phyloP scores from a whole-genome alignment of 1,140 invertebrate species.

The Drosophila pectinifera region DNA sequence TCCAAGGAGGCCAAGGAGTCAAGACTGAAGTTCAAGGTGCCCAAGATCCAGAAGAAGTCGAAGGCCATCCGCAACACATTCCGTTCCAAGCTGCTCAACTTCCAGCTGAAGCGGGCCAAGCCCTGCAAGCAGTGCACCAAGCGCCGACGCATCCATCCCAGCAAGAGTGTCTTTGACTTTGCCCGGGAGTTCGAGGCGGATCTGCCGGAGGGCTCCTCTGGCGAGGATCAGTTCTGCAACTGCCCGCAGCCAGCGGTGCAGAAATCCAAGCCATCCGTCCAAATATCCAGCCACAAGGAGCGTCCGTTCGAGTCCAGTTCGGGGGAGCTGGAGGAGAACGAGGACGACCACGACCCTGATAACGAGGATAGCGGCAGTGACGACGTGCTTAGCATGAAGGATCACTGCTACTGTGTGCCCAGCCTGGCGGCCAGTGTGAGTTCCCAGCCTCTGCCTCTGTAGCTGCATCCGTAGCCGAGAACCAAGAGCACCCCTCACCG shows the following conservation, averaged over 20 bases:
- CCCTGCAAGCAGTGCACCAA: constrained; percentile 80
- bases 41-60: constrained; percentile 83
- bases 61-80: constrained; percentile 83
- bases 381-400: constrained; percentile 79
- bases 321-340: constrained; percentile 52
- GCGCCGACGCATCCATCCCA: constrained; percentile 77
- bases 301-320: constrained; percentile 50
- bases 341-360: constrained; percentile 29
- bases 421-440: constrained; percentile 84
- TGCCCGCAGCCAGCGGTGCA: constrained; percentile 38
- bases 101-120: constrained; percentile 72
- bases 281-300: constrained; percentile 38
- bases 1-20: constrained; percentile 71
- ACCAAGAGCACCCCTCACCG: constrained; percentile 27
- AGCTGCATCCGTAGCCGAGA: constrained; percentile 16
- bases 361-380: constrained; percentile 69
- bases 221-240: constrained; percentile 68
- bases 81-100: constrained; percentile 76
- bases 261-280: constrained; percentile 45
- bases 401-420: constrained; percentile 83
- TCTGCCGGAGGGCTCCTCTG: constrained; percentile 4
- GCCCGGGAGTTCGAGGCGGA: constrained; percentile 66
- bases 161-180: constrained; percentile 79
- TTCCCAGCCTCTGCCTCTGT: constrained; percentile 43
- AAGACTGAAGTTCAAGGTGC: constrained; percentile 84